Evolutionary conservation across 53 echinoderm and acorn worm species (phyloP).

Genomic region (Holothuria scabra): DNA sequence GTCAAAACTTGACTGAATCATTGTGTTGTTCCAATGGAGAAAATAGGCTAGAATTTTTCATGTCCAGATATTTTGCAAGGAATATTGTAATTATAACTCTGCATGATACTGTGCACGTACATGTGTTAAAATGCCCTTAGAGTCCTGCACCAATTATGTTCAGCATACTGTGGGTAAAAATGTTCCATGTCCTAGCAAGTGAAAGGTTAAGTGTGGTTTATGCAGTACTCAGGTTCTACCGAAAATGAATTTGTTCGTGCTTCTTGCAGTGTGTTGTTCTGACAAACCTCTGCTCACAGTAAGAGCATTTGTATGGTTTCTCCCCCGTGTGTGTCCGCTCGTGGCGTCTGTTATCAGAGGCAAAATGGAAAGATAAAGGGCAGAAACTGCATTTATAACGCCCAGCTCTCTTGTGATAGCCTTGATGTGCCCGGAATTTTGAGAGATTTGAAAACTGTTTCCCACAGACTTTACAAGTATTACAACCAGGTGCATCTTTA

Average conservation of each 20-base stretch:
- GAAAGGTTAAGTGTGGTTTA: no score
- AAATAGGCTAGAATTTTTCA: no score
- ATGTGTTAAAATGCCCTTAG: no score
- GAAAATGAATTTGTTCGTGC: slow-evolving; percentile 9
- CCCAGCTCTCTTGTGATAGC: slow-evolving; percentile 36
- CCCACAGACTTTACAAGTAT: slow-evolving; percentile 1
- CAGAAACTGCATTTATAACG: slow-evolving; percentile 25
- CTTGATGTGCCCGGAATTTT: slow-evolving; percentile 13
- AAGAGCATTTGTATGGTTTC: slow-evolving; percentile 36
- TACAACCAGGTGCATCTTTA: no score
- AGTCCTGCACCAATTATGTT: no score
- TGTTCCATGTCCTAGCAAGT: no score
- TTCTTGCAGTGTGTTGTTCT: slow-evolving; percentile 11
- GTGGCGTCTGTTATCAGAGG: slow-evolving; percentile 15
- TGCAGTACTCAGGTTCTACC: neutral
- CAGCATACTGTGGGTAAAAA: no score
- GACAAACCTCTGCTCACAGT: slow-evolving; percentile 16
- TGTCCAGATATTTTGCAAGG: no score
- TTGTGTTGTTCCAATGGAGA: no score
- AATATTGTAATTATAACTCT: no score
- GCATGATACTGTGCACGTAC: no score
- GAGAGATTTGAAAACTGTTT: slow-evolving; percentile 5
- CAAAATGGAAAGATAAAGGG: slow-evolving; percentile 7
- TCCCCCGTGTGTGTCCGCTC: slow-evolving; percentile 25
- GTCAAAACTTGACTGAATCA: no score